These are phyloP conservation scores for Odontamblyopus lacepedii DNA, from an alignment of 2,797 vertebrate genomes.

Conservation along the genomic window DNA sequence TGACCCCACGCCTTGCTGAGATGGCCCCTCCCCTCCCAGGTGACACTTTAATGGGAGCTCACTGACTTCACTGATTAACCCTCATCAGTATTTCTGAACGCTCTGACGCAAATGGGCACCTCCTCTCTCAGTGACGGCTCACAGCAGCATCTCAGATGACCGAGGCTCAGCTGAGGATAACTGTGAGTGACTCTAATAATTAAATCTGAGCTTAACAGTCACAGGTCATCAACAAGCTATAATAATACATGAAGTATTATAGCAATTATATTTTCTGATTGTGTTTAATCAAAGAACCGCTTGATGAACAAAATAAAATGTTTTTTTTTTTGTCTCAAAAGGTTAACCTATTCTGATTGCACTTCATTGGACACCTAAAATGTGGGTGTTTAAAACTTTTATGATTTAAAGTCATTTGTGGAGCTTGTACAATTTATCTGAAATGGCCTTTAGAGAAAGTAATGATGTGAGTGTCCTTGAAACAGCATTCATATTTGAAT, in stretches of 20 bases:
- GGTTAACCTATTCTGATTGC: neutral
- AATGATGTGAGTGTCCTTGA: neutral
- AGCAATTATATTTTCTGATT: too few species aligned
- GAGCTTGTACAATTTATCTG: neutral
- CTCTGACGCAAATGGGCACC: slow-evolving; percentile 27
- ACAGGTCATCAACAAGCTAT: neutral
- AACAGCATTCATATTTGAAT: neutral
- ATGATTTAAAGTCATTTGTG: neutral
- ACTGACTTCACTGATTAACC: slow-evolving; percentile 57
- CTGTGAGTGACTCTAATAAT: neutral
- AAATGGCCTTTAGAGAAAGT: neutral
- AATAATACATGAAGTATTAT: neutral
- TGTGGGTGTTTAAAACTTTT: neutral
- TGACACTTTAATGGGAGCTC: slow-evolving; percentile 54
- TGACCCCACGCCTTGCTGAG: slow-evolving; percentile 25
- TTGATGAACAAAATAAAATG: too few species aligned
- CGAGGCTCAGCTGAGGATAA: slow-evolving; percentile 36
- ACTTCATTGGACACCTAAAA: neutral
- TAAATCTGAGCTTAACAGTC: neutral
- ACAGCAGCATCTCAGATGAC: slow-evolving; percentile 38
- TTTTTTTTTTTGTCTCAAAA: neutral
- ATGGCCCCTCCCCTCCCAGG: slow-evolving; percentile 28
- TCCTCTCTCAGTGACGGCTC: slow-evolving; percentile 46
- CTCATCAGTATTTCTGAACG: slow-evolving; percentile 38
- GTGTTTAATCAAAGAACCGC: neutral